These are phyloP conservation scores for Leucophenga varia DNA, from an alignment of 1,140 invertebrate species.

Conservation along the genomic window DNA sequence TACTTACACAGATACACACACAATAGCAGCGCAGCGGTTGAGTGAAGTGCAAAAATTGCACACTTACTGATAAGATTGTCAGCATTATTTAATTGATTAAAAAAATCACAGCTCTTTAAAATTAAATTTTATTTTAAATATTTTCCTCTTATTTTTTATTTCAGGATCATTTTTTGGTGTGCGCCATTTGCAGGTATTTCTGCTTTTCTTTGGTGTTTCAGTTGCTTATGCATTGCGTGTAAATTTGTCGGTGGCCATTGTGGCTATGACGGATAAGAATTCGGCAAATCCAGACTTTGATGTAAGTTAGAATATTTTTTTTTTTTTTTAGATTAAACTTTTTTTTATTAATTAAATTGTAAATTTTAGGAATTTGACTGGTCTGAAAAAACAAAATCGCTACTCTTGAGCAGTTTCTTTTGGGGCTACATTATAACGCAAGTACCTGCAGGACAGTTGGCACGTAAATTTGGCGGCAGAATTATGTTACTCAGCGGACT, in stretches of 20 bases:
- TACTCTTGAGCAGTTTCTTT: slow-evolving; percentile 68
- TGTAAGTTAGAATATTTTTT: slow-evolving; percentile 27
- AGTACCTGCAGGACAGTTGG: slow-evolving; percentile 71
- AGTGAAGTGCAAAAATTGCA: background rate
- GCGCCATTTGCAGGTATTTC: slow-evolving; percentile 66
- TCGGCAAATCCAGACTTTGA: slow-evolving; percentile 41
- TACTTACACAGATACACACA: too few species aligned
- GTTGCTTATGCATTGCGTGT: slow-evolving; percentile 66
- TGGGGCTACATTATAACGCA: slow-evolving; percentile 62
- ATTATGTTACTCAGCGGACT: slow-evolving; percentile 63
- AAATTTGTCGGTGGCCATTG: slow-evolving; percentile 68
- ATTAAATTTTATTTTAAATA: too few species aligned
- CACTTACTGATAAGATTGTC: background rate
- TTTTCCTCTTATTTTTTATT: slow-evolving; percentile 11
- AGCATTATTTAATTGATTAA: background rate
- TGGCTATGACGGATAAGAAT: slow-evolving; percentile 44
- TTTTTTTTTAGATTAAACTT: background rate
- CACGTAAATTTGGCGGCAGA: slow-evolving; percentile 66
- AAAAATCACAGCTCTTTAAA: too few species aligned
- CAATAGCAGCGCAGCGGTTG: too few species aligned
- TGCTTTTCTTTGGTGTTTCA: slow-evolving; percentile 65
- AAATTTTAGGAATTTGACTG: slow-evolving; percentile 59
- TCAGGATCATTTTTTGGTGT: slow-evolving; percentile 60
- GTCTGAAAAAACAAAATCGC: slow-evolving; percentile 58
- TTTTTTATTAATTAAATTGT: slow-evolving; percentile 19